Percentiles rank a stretch among this genome's conserved stretches.
Evolutionary conservation across 2,888 invertebrate genomes (phyloP).

Genomic region (Aspidiotus destructor): DNA sequence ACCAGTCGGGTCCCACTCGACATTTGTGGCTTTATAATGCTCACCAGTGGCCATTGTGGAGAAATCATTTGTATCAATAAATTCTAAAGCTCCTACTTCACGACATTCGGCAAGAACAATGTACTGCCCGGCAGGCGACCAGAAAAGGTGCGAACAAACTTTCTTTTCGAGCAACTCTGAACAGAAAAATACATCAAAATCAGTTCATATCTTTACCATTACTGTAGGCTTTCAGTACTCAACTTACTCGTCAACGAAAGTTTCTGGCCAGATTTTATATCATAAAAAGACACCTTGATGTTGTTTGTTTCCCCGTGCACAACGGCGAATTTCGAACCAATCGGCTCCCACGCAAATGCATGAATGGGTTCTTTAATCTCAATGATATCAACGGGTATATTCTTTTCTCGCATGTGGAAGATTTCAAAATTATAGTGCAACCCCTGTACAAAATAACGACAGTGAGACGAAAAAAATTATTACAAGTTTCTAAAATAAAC

Average conservation of each 20-base stretch:
- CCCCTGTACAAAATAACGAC: conserved; percentile 47
- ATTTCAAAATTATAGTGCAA: conserved; percentile 98
- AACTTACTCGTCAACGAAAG: conserved; percentile 77
- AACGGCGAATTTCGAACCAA: conserved; percentile 90
- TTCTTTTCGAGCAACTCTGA: conserved; percentile 61
- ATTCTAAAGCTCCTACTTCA: conserved; percentile 82
- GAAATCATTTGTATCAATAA: conserved; percentile 91
- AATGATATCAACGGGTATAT: conserved; percentile 93
- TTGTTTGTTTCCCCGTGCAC: conserved; percentile 86
- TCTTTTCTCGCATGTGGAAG: conserved; percentile 95
- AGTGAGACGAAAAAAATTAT: conserved; percentile 8
- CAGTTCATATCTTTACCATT: neutral
- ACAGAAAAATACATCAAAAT: conserved; percentile 20
- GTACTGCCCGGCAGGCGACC: conserved; percentile 93
- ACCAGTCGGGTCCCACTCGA: conserved; percentile 99
- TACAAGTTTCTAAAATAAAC: neutral
- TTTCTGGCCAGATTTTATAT: conserved; percentile 79
- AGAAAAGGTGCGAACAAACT: conserved; percentile 83
- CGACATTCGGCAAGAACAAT: conserved; percentile 83
- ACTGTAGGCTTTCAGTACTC: neutral
- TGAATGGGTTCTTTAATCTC: conserved; percentile 88
- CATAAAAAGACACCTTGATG: conserved; percentile 84
- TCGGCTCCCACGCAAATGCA: conserved; percentile 97
- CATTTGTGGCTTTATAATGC: conserved; percentile 88
- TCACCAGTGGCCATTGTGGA: conserved; percentile 89